A percentile compares a stretch with the other conserved stretches of the same genome.
phyloP scores from a whole-genome alignment of 2,797 vertebrate genomes.

The Holocentrus rufus region DNA sequence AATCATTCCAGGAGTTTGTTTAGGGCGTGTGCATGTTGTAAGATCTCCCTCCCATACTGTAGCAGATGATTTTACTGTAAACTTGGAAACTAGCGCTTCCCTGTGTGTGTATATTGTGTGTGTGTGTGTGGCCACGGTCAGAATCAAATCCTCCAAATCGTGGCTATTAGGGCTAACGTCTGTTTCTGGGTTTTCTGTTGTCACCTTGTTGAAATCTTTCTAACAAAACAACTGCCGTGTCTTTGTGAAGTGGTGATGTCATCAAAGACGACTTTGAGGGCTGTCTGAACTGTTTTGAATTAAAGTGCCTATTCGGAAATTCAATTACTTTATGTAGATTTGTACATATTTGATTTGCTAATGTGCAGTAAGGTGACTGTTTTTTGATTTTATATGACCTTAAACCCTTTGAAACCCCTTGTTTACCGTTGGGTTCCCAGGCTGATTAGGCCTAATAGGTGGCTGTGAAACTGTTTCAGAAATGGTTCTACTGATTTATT shows the following conservation, averaged over 20 bases:
- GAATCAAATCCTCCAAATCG: constrained; percentile 33
- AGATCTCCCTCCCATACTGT: constrained; percentile 51
- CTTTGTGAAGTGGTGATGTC: constrained; percentile 46
- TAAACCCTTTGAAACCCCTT: constrained; percentile 28
- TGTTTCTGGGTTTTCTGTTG: constrained; percentile 42
- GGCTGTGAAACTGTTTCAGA: neutral
- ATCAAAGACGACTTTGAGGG: constrained; percentile 59
- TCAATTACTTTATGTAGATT: constrained; percentile 59
- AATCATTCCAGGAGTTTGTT: constrained; percentile 28
- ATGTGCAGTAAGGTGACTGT: constrained; percentile 50
- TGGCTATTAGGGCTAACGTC: constrained; percentile 60
- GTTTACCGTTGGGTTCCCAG: constrained; percentile 13
- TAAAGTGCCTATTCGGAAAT: constrained; percentile 78
- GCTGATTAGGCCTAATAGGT: constrained; percentile 21
- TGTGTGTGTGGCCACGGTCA: constrained; percentile 9
- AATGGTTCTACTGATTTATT: constrained; percentile 1
- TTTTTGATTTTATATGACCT: constrained; percentile 39
- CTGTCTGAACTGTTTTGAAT: constrained; percentile 75
- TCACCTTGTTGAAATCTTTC: constrained; percentile 34
- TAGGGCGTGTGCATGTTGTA: constrained; percentile 42
- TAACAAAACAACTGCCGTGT: constrained; percentile 41
- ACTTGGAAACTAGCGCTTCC: constrained; percentile 60
- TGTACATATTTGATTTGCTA: constrained; percentile 75
- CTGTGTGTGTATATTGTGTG: constrained; percentile 35
- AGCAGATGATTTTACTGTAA: constrained; percentile 60